Percentiles rank a stretch among this genome's conserved stretches.
These are phyloP conservation scores for Lepeophtheirus salmonis DNA, from an alignment of 1,140 invertebrate species.

Conservation along the genomic window DNA sequence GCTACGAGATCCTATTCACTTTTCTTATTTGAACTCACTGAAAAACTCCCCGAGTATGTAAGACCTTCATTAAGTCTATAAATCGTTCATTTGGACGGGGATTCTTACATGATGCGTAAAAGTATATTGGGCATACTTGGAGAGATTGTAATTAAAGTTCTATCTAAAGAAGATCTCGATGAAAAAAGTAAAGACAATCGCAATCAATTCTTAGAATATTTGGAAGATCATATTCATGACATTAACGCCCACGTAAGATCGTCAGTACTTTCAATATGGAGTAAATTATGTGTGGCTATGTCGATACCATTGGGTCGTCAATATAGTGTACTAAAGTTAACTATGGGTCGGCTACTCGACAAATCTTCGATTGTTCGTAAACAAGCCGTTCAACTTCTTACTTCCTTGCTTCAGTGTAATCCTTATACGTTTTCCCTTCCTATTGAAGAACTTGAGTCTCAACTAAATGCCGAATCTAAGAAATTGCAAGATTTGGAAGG, in stretches of 20 bases:
- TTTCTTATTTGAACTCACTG: slow-evolving; percentile 48
- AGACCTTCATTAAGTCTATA: slow-evolving; percentile 34
- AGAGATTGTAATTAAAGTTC: slow-evolving; percentile 43
- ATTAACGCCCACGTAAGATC: slow-evolving; percentile 53
- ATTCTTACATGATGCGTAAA: slow-evolving; percentile 58
- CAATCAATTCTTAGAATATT: slow-evolving; percentile 46
- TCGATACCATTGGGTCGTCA: slow-evolving; percentile 48
- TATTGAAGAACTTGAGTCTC: slow-evolving; percentile 35
- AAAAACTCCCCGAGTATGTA: slow-evolving; percentile 41
- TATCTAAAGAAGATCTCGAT: slow-evolving; percentile 46
- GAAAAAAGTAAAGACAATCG: slow-evolving; percentile 41
- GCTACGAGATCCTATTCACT: slow-evolving; percentile 40
- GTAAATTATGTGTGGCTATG: slow-evolving; percentile 43
- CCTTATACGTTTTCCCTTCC: slow-evolving; percentile 35
- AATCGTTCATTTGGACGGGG: slow-evolving; percentile 18
- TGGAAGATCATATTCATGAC: slow-evolving; percentile 61
- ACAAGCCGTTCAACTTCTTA: slow-evolving; percentile 51
- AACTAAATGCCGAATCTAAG: slow-evolving; percentile 35
- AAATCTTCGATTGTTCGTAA: slow-evolving; percentile 55
- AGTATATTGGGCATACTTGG: slow-evolving; percentile 56
- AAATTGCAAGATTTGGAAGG: slow-evolving; percentile 37
- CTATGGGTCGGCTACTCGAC: slow-evolving; percentile 48
- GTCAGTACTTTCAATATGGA: slow-evolving; percentile 52
- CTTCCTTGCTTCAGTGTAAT: slow-evolving; percentile 51
- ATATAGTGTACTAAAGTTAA: slow-evolving; percentile 38